Evolutionary conservation across 2,113 vertebrate species (phyloP).

Genomic region (Rhynchomys soricoides): DNA sequence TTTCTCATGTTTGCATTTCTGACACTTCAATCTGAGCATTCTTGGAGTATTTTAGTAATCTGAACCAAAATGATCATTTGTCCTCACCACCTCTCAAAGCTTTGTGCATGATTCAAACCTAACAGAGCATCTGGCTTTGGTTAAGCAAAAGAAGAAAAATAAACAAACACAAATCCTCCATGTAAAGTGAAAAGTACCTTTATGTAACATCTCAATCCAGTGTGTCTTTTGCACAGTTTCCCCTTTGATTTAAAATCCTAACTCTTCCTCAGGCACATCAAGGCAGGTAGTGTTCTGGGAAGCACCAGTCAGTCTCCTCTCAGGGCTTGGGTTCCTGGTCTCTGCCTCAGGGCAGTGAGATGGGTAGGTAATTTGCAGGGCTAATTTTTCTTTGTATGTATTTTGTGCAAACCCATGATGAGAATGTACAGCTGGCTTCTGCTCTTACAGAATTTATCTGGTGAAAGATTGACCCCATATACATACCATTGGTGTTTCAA

Average conservation of each 20-base stretch:
- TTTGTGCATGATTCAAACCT: constrained; percentile 41
- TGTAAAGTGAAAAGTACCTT: constrained; percentile 55
- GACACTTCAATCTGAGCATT: constrained; percentile 16
- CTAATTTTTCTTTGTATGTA: background rate
- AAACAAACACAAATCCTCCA: constrained; percentile 52
- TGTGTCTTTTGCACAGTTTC: background rate
- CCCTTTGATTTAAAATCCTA: constrained; percentile 24
- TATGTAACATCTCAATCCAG: constrained; percentile 37
- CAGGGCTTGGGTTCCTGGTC: background rate
- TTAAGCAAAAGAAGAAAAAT: constrained; percentile 64
- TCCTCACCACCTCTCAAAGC: constrained; percentile 47
- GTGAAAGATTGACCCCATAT: background rate
- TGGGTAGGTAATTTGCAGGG: background rate
- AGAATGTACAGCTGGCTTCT: background rate
- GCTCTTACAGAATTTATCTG: background rate
- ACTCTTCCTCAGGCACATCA: background rate
- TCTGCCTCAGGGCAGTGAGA: background rate
- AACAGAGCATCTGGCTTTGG: constrained; percentile 57
- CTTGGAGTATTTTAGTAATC: constrained; percentile 42
- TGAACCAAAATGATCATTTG: constrained; percentile 18
- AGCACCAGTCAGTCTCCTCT: background rate
- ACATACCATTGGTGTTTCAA: background rate
- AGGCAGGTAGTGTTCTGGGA: background rate
- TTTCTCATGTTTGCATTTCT: background rate
- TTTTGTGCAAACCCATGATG: background rate